Evolutionary conservation across 2,797 vertebrate species (phyloP).

Genomic region (Halcyon leucocephala): DNA sequence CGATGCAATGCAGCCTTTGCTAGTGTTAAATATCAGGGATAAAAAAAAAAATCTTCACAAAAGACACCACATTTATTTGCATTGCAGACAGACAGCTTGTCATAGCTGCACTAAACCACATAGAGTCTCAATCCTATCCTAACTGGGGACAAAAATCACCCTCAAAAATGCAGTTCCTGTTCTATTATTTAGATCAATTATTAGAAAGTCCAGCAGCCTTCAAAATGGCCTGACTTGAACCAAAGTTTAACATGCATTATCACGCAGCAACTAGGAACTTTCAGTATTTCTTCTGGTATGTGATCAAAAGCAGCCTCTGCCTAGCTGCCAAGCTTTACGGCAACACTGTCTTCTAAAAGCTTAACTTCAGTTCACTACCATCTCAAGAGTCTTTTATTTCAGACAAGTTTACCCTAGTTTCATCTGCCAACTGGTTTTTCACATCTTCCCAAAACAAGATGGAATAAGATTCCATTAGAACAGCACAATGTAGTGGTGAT

Average conservation of each 20-base stretch:
- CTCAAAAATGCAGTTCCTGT: not conserved
- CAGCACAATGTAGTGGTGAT: not conserved
- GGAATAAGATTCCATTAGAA: not conserved
- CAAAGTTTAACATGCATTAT: not conserved
- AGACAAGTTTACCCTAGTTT: not conserved
- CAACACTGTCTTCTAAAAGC: not conserved
- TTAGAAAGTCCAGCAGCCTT: not conserved
- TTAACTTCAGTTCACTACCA: not conserved
- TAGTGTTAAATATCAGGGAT: not conserved
- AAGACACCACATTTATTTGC: fast-evolving
- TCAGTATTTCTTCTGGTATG: not conserved
- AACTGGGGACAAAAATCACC: not conserved
- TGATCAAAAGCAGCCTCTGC: not conserved
- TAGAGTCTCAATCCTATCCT: not conserved
- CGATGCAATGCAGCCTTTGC: not conserved
- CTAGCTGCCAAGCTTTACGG: not conserved
- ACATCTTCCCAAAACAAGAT: not conserved
- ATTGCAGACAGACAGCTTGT: not conserved
- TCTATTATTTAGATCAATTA: not conserved
- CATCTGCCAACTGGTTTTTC: not conserved
- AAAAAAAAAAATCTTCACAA: not conserved
- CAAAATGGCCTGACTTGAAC: not conserved
- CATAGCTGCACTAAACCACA: not conserved
- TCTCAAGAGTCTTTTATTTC: not conserved
- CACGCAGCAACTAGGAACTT: not conserved